Evolutionary conservation across 2,797 vertebrate species (phyloP).

Genomic region (Vireo griseus): DNA sequence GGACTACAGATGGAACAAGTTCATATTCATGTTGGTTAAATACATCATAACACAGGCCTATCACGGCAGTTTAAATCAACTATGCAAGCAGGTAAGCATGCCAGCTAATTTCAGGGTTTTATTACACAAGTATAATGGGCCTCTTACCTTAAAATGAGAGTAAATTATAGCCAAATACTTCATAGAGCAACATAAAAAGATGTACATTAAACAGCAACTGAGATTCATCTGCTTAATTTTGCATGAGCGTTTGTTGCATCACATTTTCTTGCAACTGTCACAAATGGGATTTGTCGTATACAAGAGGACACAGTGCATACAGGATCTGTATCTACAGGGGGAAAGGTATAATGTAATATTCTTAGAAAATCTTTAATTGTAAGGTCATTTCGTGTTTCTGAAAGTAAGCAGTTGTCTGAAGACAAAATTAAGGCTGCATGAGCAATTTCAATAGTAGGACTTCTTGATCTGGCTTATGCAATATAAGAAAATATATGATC

Average conservation of each 20-base stretch:
- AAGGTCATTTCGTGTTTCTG: neutral
- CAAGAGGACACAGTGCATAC: neutral
- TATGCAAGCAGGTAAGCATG: neutral
- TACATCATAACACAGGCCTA: neutral
- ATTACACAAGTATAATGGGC: neutral
- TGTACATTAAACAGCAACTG: neutral
- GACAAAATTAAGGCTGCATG: neutral
- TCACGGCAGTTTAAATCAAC: neutral
- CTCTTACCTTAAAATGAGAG: neutral
- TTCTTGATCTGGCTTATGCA: neutral
- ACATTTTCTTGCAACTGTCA: neutral
- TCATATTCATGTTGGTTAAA: neutral
- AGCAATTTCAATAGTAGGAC: neutral
- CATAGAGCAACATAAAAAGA: neutral
- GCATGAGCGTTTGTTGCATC: neutral
- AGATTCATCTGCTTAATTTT: constrained; percentile 12
- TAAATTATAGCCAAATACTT: constrained; percentile 8
- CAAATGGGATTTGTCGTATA: neutral
- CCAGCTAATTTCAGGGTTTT: neutral
- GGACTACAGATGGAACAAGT: neutral
- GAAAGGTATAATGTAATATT: neutral
- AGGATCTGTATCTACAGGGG: neutral
- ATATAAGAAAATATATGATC: neutral
- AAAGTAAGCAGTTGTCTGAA: neutral
- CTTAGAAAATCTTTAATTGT: neutral